Base-by-base conservation (phyloP, 1,140 invertebrate genomes). In the Scaptomyza pallida region DNA sequence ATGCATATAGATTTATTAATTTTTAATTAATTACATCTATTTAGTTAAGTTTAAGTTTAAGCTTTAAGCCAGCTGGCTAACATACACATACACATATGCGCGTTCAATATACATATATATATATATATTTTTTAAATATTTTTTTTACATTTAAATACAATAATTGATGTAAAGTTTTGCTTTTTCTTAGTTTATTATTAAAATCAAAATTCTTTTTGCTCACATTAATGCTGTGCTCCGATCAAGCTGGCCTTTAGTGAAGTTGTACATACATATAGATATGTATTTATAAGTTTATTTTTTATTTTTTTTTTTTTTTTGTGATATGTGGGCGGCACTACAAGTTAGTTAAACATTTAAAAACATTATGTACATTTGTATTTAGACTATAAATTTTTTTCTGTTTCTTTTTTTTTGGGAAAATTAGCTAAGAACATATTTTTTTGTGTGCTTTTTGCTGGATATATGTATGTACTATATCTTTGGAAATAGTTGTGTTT, bases 171-270 rank as follows among this genome's bases (percentile, higher is more conserved):
- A 57, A 70, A 50, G 41, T 79, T 69, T 33, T 51, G 19, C 57
- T 40, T 75, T 30, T 5, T 30, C 50, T 82, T 80, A 69, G 15
- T 67, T n/a, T n/a, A n/a, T n/a, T 37, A 15, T 64, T 82, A 50
- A 76, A 85, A 79, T 79, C 60, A 85, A 69, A 35, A 62, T 68
- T 15, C 10, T 76, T 85, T n/a, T n/a, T n/a, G n/a, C n/a, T 76
- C 81, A 85, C 81, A 85, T 73, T 78, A 40, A 76, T 75, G 72
- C 72, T 72, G 68, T 65, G 61, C 61, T 52, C 71, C 75, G 79
- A 60, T 78, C 79, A 67, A 75, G 61, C 57, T 67, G 33, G n/a
- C 35, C 45, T 21, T 15, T 23, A 23, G 35, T 40, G 16, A 30
- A 30, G 23, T 23, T 40, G 33, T 26, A 26, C 13, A 26, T 68